phyloP scores from a whole-genome alignment of 1,140 invertebrate species.

The Drepana arcuata region DNA sequence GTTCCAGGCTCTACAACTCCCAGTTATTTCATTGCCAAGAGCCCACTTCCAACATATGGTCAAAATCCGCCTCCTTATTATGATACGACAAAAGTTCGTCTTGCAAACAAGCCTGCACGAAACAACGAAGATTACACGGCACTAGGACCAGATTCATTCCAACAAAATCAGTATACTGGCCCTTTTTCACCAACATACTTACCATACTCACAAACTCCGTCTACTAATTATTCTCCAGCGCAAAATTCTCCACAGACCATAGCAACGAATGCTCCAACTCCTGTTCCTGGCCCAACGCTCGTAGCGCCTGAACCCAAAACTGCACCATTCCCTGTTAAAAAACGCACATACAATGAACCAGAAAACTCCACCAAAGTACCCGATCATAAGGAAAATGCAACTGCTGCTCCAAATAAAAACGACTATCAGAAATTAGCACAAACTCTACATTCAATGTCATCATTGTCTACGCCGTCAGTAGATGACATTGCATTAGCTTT shows the following conservation, averaged over 20 bases:
- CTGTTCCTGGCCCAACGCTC: constrained; percentile 15
- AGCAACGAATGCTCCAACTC: constrained; percentile 11
- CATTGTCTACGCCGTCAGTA: constrained; percentile 28
- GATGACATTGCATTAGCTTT: constrained; percentile 52
- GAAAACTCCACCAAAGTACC: constrained; percentile 23
- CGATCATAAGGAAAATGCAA: constrained; percentile 24
- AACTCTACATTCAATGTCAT: constrained; percentile 19
- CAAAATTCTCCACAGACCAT: constrained; percentile 38
- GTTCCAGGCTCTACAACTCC: constrained; percentile 49
- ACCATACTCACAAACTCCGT: constrained; percentile 33
- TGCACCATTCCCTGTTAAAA: constrained; percentile 68
- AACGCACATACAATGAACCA: constrained; percentile 74
- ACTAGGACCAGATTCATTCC: constrained; percentile 55
- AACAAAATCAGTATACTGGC: constrained; percentile 57
- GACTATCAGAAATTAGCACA: constrained; percentile 32
- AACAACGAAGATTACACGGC: constrained; percentile 45
- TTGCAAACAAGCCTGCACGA: constrained; percentile 38
- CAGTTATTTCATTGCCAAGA: constrained; percentile 60
- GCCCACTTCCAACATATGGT: constrained; percentile 54
- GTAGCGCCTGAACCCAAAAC: constrained; percentile 38
- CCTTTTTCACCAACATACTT: constrained; percentile 58
- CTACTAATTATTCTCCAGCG: constrained; percentile 46
- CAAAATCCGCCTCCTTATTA: constrained; percentile 67
- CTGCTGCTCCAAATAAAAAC: constrained; percentile 21
- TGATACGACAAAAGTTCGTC: constrained; percentile 68